phyloP scores from a whole-genome alignment of 2,888 invertebrate species.

The Bembecia ichneumoniformis region DNA sequence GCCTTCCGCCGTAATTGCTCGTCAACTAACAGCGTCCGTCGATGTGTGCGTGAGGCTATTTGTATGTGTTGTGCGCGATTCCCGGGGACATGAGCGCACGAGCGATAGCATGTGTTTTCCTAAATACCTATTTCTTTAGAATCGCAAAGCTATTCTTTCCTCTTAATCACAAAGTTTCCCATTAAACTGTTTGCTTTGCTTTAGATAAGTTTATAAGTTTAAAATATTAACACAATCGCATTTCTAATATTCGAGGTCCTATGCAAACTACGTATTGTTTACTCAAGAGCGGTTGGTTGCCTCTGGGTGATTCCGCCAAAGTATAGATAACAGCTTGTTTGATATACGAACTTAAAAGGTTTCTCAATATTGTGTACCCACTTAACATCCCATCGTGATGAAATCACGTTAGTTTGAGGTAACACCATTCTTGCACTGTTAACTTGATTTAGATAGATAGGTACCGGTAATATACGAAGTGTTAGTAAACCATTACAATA shows the following conservation, averaged over 20 bases:
- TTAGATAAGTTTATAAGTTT: conserved; percentile 12
- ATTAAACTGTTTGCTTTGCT: conserved; percentile 19
- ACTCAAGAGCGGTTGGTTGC: conserved; percentile 9
- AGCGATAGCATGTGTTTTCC: too few species aligned
- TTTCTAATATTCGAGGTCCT: conserved; percentile 16
- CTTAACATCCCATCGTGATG: conserved; percentile 16
- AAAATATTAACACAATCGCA: conserved; percentile 11
- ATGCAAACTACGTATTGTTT: conserved; percentile 18
- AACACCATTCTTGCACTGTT: conserved; percentile 33
- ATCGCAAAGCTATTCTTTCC: too few species aligned
- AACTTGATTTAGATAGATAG: conserved; percentile 20
- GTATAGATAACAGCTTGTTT: conserved; percentile 22
- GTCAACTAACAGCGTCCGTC: too few species aligned
- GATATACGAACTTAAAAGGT: conserved; percentile 28
- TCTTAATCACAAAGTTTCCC: background rate
- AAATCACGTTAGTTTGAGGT: conserved; percentile 28
- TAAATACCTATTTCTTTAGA: too few species aligned
- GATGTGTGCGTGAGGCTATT: too few species aligned
- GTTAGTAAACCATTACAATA: background rate
- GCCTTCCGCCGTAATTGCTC: too few species aligned
- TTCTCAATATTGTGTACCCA: conserved; percentile 26
- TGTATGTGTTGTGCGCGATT: too few species aligned
- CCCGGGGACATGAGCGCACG: too few species aligned
- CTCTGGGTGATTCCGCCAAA: conserved; percentile 11
- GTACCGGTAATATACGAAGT: background rate